Evolutionary conservation across 2,113 vertebrate genomes (phyloP), one percentile per base, ranked within the genome.

Genomic region (Thinocorus orbignyianus): DNA sequence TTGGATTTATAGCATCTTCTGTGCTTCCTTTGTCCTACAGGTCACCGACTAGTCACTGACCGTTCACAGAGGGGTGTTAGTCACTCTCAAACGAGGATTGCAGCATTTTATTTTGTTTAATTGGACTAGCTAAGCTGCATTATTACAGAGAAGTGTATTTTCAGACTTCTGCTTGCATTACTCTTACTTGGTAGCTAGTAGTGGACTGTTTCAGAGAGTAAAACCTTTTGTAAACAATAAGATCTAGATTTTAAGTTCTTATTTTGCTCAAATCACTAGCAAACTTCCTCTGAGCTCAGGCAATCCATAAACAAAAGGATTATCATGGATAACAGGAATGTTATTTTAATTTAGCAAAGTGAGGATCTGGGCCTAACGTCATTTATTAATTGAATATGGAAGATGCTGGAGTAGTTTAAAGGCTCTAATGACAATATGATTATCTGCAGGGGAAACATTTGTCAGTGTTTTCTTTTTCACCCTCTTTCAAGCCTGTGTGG

Each of bases 381-480:
- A 42, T 90, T 90, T 92, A 84, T 70, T 81, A 81, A 73, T 79
- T 88, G 51, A 57, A n/a, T 71, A 20, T 83, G 37, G 42, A 73
- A 93, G 46, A 60, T 19, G 49, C 23, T 55, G 20, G 24, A 58
- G 51, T 31, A 68, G 39, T 86, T 83, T 90, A 73, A 84, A 64
- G 54, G 28, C 31, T 91, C 31, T 77, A 81, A 65, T 65, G 77
- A 79, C 84, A 72, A 42, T 81, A 81, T 74, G 42, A 87, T 94
- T 96, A 69, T 94, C 81, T 91, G 13, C n/a, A 91, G n/a, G 26
- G 54, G 55, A 93, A 96, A 86, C 10, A 93, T 92, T 96, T 73
- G 20, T 33, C 22, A 48, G 16, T 73, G 25, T 86, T 94, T 96
- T 88, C 54, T 77, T 95, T 71, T 88, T 90, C 41, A n/a, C 35